phyloP scores from a whole-genome alignment of 1,140 invertebrate genomes.

The Brachionus calyciflorus region DNA sequence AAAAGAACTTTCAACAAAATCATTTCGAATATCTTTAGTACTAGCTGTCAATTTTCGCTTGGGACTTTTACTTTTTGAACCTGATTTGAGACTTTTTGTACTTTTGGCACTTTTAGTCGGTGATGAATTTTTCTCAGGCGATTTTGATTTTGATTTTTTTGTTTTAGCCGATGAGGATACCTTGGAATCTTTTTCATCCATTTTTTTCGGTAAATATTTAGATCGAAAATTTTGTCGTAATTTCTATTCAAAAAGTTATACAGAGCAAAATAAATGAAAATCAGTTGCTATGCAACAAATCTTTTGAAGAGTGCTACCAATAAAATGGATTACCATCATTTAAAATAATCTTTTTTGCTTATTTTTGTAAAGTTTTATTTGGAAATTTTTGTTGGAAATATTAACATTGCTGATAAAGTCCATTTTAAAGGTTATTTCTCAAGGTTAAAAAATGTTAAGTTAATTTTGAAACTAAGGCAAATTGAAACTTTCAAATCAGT shows the following conservation, averaged over 20 bases:
- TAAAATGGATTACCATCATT: too few relatives aligned
- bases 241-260: slow-evolving; percentile 10
- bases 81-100: slow-evolving; percentile 19
- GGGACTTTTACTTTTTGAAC: slow-evolving; percentile 22
- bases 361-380: too few relatives aligned
- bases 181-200: not conserved
- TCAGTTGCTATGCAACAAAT: slow-evolving; percentile 39
- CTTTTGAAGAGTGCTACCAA: too few relatives aligned
- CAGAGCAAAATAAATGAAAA: not conserved
- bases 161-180: not conserved
- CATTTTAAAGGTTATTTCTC: too few relatives aligned
- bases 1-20: slow-evolving; percentile 5
- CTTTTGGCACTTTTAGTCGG: slow-evolving; percentile 24
- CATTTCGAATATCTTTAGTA: not conserved
- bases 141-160: slow-evolving; percentile 43
- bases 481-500: too few relatives aligned
- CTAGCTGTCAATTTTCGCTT: slow-evolving; percentile 8
- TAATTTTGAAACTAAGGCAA: too few relatives aligned
- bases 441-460: too few relatives aligned
- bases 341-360: too few relatives aligned
- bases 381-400: too few relatives aligned
- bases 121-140: slow-evolving; percentile 9
- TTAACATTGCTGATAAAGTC: too few relatives aligned
- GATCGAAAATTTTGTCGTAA: not conserved
- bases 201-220: slow-evolving; percentile 6